Evolutionary conservation across 2,797 vertebrate species (phyloP).

Genomic region (Syngnathus acus): DNA sequence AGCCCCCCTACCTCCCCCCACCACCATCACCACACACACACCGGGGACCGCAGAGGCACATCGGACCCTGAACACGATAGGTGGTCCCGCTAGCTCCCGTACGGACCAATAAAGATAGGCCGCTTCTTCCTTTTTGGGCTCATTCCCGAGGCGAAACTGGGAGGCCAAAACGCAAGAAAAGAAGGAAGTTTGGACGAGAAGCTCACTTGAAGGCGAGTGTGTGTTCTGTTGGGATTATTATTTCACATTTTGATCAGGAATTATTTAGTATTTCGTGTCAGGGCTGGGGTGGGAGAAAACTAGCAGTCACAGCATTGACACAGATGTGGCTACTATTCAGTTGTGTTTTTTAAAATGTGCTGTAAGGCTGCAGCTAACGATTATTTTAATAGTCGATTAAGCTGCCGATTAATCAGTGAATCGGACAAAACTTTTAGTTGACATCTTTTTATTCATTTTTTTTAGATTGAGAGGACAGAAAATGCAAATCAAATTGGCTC

Average conservation of each 20-base stretch:
- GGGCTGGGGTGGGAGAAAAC: background rate
- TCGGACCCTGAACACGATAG: constrained; percentile 56
- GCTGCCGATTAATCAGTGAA: too few relatives aligned
- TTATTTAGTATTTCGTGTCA: background rate
- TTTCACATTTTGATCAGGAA: background rate
- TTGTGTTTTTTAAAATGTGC: background rate
- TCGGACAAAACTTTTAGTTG: too few relatives aligned
- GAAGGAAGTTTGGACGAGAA: constrained; percentile 32
- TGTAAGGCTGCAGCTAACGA: background rate
- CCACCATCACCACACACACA: constrained; percentile 37
- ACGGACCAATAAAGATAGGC: constrained; percentile 47
- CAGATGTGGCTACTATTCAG: background rate
- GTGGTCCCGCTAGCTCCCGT: constrained; percentile 28
- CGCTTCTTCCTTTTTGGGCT: constrained; percentile 26
- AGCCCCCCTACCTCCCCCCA: constrained; percentile 58
- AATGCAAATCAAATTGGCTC: too few relatives aligned
- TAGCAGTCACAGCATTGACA: background rate
- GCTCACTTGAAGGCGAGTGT: constrained; percentile 52
- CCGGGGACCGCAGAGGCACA: constrained; percentile 79
- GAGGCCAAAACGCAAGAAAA: constrained; percentile 26
- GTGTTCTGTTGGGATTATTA: background rate
- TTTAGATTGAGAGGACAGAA: too few relatives aligned
- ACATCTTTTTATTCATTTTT: too few relatives aligned
- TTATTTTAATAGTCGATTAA: too few relatives aligned
- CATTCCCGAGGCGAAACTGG: constrained; percentile 51